Percentiles rank a stretch among this genome's conserved stretches.
Evolutionary conservation across 2,113 vertebrate species (phyloP).

Genomic region (Argyrosomus japonicus): DNA sequence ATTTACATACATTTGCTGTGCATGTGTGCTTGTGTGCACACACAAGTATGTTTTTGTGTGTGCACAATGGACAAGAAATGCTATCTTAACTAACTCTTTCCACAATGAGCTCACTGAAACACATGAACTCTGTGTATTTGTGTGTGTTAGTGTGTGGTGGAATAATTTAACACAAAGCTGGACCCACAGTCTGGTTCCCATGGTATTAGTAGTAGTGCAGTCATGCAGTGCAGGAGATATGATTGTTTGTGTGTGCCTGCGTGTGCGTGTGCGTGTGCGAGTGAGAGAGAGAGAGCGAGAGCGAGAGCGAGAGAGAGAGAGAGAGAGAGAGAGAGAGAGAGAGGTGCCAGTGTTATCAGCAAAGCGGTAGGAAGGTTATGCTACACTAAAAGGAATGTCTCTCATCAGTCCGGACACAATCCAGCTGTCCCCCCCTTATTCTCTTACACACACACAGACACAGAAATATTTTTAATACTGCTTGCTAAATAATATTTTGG

Average conservation of each 20-base stretch:
- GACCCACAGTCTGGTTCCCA: slow-evolving; percentile 82
- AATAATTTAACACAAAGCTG: slow-evolving; percentile 86
- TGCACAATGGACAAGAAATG: slow-evolving; percentile 61
- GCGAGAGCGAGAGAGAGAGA: slow-evolving; percentile 77
- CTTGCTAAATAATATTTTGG: too few species aligned
- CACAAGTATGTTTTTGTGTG: slow-evolving; percentile 36
- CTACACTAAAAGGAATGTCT: slow-evolving; percentile 94
- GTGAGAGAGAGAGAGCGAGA: background rate
- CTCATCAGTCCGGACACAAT: slow-evolving; percentile 89
- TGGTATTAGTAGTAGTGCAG: slow-evolving; percentile 39
- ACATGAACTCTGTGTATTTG: slow-evolving; percentile 26
- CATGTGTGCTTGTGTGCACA: background rate
- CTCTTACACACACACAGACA: background rate
- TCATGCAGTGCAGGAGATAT: slow-evolving; percentile 43
- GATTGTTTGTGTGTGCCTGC: slow-evolving; percentile 48
- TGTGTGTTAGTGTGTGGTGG: slow-evolving; percentile 78
- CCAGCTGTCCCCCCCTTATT: slow-evolving; percentile 86
- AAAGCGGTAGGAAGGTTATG: slow-evolving; percentile 92
- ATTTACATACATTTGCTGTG: background rate
- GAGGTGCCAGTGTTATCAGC: slow-evolving; percentile 99
- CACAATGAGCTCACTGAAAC: slow-evolving; percentile 75
- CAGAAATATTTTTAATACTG: too few species aligned
- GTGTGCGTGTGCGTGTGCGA: slow-evolving; percentile 51
- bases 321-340: slow-evolving; percentile 74
- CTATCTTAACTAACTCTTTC: slow-evolving; percentile 74